Evolutionary conservation across 2,888 invertebrate genomes (phyloP).

Genomic region (Glaucopsyche alexis): DNA sequence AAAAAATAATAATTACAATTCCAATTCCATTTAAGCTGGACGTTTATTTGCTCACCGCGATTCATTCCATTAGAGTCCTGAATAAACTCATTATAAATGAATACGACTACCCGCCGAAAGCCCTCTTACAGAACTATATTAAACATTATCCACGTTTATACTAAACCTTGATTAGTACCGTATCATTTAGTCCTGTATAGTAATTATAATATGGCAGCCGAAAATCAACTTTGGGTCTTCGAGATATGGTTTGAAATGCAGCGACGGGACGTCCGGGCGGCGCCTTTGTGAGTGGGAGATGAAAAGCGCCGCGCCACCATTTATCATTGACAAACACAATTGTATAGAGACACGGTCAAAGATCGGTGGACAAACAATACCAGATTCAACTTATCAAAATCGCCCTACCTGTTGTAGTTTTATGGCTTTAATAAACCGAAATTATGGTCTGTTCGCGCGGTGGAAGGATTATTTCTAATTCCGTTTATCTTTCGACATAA

Average conservation of each 20-base stretch:
- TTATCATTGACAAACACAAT: conserved; percentile 80
- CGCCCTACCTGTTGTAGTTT: conserved; percentile 40
- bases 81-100: conserved; percentile 78
- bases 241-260: conserved; percentile 48
- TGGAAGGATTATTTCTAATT: conserved; percentile 18
- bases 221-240: conserved; percentile 45
- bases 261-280: conserved; percentile 50
- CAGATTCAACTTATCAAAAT: conserved; percentile 54
- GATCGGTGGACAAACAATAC: conserved; percentile 76
- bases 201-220: conserved; percentile 61
- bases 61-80: conserved; percentile 77
- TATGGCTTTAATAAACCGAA: conserved; percentile 26
- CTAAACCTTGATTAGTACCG: conserved; percentile 77
- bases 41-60: conserved; percentile 73
- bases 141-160: conserved; percentile 78
- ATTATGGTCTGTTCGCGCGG: neutral
- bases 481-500: conserved; percentile 13
- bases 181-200: conserved; percentile 78
- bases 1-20: conserved; percentile 29
- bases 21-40: conserved; percentile 46
- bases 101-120: conserved; percentile 76
- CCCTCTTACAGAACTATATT: conserved; percentile 74
- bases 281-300: conserved; percentile 72
- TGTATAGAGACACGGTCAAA: conserved; percentile 73
- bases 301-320: conserved; percentile 77